Base-by-base conservation (phyloP, 2,797 vertebrate species). In the Ara ararauna region DNA sequence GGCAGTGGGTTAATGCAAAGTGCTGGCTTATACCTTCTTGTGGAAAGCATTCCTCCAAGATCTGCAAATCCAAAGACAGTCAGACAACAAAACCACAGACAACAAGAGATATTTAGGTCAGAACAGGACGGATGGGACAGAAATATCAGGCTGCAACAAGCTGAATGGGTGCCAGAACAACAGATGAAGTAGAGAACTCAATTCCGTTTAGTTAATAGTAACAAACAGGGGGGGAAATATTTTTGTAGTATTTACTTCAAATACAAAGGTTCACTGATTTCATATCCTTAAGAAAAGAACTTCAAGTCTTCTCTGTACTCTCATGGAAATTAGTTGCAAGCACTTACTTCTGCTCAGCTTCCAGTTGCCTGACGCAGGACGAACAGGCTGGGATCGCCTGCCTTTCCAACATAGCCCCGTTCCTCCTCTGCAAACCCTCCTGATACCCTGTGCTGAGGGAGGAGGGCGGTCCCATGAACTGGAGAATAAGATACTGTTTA, bases 351-450 rank as follows among this genome's bases (percentile, higher is more conserved):
- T 48, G 30, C 61, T 56, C 7, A 9, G 27, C 17, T 44, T 9
- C 0, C 0, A 77, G 30, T 10, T 54, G 10, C 29, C 40, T 7
- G 5, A 71, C 11, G 10, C 0, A 0, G 13, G 14, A 60, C 4
- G 3, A 91, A 54, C 26, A 10, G 9, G 13, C 51, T 51, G 26
- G 66, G 27, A 75, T 36, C 12, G 24, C 17, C 30, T 51, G 22
- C 48, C 16, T 32, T 89, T 82, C 73, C 58, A 83, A 77, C 1
- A 0, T 11, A 81, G 34, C 9, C 11, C 29, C 30, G 16, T 10
- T 75, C n/a, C 38, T 48, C 13, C n/a, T 71, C 30, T 8, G 1
- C 7, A 10, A 87, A 22, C 3, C 3, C 6, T 68, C 60, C 23
- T 0, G 2, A 51, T 21, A 70, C 60, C 44, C 10, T 60, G 22